Evolutionary conservation across 2,797 vertebrate species (phyloP), one percentile per base, ranked within the genome.

Genomic region (Synanceia verrucosa): DNA sequence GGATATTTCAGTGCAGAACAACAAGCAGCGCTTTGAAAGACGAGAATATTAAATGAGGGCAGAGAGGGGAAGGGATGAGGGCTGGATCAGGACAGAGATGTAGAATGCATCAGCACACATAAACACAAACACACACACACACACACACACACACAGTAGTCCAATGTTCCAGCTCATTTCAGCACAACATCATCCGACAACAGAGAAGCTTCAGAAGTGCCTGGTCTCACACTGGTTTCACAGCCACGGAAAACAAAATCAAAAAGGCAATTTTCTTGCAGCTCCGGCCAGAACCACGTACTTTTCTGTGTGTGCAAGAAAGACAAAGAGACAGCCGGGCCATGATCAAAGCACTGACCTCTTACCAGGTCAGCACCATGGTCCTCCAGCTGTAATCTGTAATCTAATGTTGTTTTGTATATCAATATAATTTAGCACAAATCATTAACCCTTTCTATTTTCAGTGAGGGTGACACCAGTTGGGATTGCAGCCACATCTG

Each of bases 151-250:
- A 65, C 28, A 52, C 10, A 71, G 53, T 29, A 65, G 63, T 72
- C 65, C 65, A 76, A 69, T 76, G 75, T 84, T 83, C 75, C 81
- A 82, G 72, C 77, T 89, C 78, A 83, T 87, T 89, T 89, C 80
- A 79, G 72, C 74, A 76, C 66, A 79, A 73, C 76, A 82, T 84
- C 66, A 79, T 88, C 76, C 10, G 12, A 85, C 78, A 81, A 80
- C 78, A 79, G 47, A 78, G 73, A 64, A 47, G 75, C 78, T 65
- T 82, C 66, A 83, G 72, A 83, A 83, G 78, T 71, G 64, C 76
- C 53, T 75, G 26, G 52, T 60, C 74, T 85, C 81, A 82, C 71
- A 73, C 76, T 77, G 82, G 36, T 71, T 81, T 71, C 64, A 70
- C 74, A 76, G 70, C 64, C 57, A 66, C 44, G 64, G 51, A 58